Conservation (phyloP, 2,113 vertebrate species). For the Cyanoderma ruficeps region DNA sequence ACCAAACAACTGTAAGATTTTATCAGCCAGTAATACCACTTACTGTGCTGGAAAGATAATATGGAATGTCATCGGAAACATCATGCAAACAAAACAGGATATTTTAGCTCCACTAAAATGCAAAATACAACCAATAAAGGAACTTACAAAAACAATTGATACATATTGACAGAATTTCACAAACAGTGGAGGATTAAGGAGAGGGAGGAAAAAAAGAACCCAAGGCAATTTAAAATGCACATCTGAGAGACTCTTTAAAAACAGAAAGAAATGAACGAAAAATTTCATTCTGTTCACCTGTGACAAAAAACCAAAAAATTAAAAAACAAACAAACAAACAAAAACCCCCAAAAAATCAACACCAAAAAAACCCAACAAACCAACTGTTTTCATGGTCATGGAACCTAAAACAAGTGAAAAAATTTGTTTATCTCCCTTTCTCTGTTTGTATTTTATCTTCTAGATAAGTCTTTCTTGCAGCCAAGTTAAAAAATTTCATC, state of each 20-base stretch:
- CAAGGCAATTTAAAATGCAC: not conserved
- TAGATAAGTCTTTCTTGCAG: slow-evolving; percentile 34
- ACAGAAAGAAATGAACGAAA: not conserved
- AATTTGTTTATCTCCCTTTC: slow-evolving; percentile 49
- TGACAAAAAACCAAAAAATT: too few species aligned
- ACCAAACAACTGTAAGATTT: not conserved
- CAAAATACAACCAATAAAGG: not conserved
- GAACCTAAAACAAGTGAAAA: slow-evolving; percentile 11
- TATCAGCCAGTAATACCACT: not conserved
- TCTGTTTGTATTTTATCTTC: slow-evolving; percentile 55
- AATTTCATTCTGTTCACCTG: not conserved
- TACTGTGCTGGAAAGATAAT: not conserved
- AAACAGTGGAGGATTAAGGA: not conserved
- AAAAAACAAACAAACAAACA: too few species aligned
- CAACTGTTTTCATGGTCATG: not conserved
- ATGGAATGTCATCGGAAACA: not conserved
- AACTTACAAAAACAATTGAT: not conserved
- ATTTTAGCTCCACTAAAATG: not conserved
- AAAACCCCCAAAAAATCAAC: not conserved
- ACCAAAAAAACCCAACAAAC: not conserved
- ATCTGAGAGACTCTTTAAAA: not conserved
- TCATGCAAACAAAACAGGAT: not conserved
- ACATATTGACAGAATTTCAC: not conserved
- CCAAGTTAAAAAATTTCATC: slow-evolving; percentile 37
- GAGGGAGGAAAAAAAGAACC: not conserved